Evolutionary conservation across 2,113 vertebrate genomes (phyloP).

Genomic region (Silurus meridionalis): DNA sequence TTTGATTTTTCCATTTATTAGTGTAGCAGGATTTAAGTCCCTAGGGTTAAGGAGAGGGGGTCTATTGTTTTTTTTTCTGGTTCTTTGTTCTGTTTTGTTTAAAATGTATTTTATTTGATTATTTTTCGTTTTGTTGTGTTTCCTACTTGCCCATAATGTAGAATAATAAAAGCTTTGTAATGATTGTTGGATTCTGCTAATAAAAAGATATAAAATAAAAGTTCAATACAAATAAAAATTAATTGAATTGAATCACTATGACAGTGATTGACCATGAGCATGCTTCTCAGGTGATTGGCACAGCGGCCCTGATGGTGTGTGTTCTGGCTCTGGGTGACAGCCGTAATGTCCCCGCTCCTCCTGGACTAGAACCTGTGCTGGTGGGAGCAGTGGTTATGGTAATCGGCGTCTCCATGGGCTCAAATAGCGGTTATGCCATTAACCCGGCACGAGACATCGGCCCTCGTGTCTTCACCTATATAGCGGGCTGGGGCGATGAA

Average conservation of each 20-base stretch:
- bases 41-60: too few species aligned
- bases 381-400: conserved; percentile 71
- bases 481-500: conserved; percentile 81
- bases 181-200: too few species aligned
- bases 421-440: conserved; percentile 78
- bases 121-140: too few species aligned
- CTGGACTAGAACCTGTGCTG: conserved; percentile 68
- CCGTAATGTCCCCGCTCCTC: conserved; percentile 67
- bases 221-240: too few species aligned
- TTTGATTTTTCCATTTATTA: too few species aligned
- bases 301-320: conserved; percentile 68
- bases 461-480: conserved; percentile 78
- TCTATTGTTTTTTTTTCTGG: too few species aligned
- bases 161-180: too few species aligned
- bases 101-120: too few species aligned
- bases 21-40: too few species aligned
- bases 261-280: neutral
- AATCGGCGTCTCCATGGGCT: conserved; percentile 74
- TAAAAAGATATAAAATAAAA: too few species aligned
- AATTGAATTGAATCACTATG: neutral
- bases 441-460: conserved; percentile 83
- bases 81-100: too few species aligned
- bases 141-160: too few species aligned
- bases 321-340: conserved; percentile 73
- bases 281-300: conserved; percentile 72